These are phyloP conservation scores for Xenus cinereus DNA, from an alignment of 2,113 vertebrate species.

Conservation along the genomic window DNA sequence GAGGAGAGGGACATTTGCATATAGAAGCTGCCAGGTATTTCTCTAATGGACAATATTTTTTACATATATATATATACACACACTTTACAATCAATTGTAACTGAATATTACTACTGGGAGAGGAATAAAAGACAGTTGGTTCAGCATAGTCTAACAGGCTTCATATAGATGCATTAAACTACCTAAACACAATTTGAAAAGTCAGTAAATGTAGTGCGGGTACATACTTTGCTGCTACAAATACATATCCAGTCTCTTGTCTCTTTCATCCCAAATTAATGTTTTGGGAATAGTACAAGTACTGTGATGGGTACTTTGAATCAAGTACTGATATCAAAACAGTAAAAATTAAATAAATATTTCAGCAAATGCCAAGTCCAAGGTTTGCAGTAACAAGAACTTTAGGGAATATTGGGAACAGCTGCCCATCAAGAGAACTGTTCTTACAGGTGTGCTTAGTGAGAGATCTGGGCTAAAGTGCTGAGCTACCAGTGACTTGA, in stretches of 20 bases:
- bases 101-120: neutral
- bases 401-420: neutral
- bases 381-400: neutral
- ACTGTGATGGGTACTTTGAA: neutral
- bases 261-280: neutral
- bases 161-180: neutral
- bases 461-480: neutral
- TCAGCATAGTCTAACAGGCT: neutral
- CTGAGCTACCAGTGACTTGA: neutral
- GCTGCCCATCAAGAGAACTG: neutral
- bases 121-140: neutral
- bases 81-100: neutral
- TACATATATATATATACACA: neutral
- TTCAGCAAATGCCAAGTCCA: neutral
- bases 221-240: neutral
- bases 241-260: neutral
- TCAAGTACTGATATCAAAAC: neutral
- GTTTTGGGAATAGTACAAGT: neutral
- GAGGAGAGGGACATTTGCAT: neutral
- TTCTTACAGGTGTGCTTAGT: neutral
- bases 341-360: neutral
- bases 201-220: neutral
- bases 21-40: neutral
- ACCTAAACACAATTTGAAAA: neutral
- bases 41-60: neutral